Conservation (phyloP, 2,888 invertebrate species). For the Digitonthophagus gazella region DNA sequence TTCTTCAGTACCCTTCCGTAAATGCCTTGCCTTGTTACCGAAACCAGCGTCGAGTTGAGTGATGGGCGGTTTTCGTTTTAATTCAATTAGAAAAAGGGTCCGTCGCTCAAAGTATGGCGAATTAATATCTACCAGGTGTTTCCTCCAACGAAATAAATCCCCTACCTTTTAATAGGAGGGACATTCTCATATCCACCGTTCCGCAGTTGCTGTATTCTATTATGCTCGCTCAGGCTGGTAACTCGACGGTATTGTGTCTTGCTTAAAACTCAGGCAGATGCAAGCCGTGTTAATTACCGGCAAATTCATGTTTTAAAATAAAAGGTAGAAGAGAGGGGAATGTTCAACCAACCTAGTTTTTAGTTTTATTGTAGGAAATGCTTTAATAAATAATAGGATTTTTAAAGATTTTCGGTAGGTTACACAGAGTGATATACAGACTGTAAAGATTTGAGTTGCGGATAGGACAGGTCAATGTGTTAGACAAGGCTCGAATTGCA, state of each 20-base stretch:
- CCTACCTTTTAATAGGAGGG: neutral
- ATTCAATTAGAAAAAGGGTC: neutral
- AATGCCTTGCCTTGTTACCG: too few relatives aligned
- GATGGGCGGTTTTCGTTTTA: neutral
- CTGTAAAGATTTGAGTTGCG: too few relatives aligned
- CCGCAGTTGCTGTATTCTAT: neutral
- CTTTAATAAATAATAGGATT: too few relatives aligned
- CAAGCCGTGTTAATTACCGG: neutral
- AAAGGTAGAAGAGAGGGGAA: neutral
- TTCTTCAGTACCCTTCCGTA: conserved; percentile 2
- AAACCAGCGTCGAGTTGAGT: neutral
- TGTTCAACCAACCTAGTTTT: too few relatives aligned
- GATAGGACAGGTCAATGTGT: too few relatives aligned
- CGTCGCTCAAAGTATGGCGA: neutral
- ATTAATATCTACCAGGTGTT: neutral
- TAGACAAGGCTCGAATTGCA: too few relatives aligned
- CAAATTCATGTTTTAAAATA: neutral
- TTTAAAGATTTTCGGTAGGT: too few relatives aligned
- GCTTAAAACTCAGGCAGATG: too few relatives aligned
- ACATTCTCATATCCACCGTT: neutral
- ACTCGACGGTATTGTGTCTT: too few relatives aligned
- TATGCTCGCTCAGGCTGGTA: neutral
- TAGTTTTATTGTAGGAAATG: too few relatives aligned
- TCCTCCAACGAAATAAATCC: too few relatives aligned
- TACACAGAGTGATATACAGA: too few relatives aligned